Conservation (phyloP, 2,888 invertebrate species). For the Tenthredo livida region DNA sequence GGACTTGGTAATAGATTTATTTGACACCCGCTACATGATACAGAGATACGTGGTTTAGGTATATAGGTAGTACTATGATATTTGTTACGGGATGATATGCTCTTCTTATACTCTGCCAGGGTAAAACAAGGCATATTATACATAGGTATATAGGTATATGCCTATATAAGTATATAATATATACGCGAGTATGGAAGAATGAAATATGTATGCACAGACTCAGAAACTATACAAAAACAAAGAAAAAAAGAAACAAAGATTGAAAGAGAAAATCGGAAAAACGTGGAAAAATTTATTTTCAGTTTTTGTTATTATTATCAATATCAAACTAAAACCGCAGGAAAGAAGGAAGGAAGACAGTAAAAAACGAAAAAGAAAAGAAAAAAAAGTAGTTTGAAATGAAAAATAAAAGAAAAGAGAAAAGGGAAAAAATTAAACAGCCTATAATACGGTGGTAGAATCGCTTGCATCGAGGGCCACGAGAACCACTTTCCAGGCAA, state of each 20-base stretch:
- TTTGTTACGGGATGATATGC: neutral
- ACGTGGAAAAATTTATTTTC: neutral
- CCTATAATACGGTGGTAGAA: neutral
- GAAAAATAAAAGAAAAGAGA: neutral
- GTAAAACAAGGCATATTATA: neutral
- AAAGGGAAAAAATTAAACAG: neutral
- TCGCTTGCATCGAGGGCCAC: slow-evolving; percentile 11
- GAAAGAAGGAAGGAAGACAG: neutral
- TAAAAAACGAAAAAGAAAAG: neutral
- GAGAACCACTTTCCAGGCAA: slow-evolving; percentile 68
- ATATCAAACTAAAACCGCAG: neutral
- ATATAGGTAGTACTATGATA: neutral
- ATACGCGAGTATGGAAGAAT: neutral
- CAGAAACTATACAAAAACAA: neutral
- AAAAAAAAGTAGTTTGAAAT: neutral
- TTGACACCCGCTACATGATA: slow-evolving; percentile 74
- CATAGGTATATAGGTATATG: too few species aligned
- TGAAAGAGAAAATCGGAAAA: neutral
- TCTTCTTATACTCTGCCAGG: neutral
- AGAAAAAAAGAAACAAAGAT: neutral
- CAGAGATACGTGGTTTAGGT: slow-evolving; percentile 68
- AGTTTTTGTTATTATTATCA: neutral
- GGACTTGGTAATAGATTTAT: slow-evolving; percentile 77
- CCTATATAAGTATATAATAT: neutral
- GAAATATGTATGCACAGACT: neutral